These are phyloP conservation scores for Triops cancriformis DNA, from an alignment of 1,140 invertebrate genomes.

Conservation along the genomic window DNA sequence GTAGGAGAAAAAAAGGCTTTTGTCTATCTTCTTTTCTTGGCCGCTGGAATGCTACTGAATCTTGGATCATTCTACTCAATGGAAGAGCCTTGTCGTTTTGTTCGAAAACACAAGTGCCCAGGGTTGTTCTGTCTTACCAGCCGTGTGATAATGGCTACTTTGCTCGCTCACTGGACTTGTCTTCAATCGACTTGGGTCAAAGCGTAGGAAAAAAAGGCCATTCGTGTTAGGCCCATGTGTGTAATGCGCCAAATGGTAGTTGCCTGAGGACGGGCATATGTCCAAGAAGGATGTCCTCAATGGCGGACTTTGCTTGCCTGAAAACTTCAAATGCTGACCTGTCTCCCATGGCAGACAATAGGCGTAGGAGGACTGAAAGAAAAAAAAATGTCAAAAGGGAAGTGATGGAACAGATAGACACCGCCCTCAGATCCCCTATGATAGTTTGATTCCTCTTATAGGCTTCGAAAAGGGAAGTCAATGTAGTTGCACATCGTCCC, in stretches of 20 bases:
- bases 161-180: background rate
- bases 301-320: background rate
- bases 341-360: background rate
- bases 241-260: background rate
- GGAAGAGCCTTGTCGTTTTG: background rate
- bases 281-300: slow-evolving; percentile 10
- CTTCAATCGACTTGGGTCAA: background rate
- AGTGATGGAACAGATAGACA: background rate
- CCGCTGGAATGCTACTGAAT: too few relatives aligned
- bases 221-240: background rate
- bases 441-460: background rate
- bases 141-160: background rate
- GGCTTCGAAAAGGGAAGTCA: background rate
- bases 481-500: background rate
- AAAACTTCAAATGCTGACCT: background rate
- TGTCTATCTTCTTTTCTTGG: too few relatives aligned
- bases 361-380: background rate
- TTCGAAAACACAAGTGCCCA: background rate
- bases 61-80: background rate
- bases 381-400: background rate
- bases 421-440: background rate
- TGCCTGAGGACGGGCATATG: background rate
- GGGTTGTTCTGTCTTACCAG: background rate
- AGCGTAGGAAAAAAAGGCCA: background rate
- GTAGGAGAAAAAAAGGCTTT: too few relatives aligned